A percentile compares a stretch with the other conserved stretches of the same genome.
Evolutionary conservation across 2,797 vertebrate species (phyloP).

Genomic region (Ctenopoma multispine): DNA sequence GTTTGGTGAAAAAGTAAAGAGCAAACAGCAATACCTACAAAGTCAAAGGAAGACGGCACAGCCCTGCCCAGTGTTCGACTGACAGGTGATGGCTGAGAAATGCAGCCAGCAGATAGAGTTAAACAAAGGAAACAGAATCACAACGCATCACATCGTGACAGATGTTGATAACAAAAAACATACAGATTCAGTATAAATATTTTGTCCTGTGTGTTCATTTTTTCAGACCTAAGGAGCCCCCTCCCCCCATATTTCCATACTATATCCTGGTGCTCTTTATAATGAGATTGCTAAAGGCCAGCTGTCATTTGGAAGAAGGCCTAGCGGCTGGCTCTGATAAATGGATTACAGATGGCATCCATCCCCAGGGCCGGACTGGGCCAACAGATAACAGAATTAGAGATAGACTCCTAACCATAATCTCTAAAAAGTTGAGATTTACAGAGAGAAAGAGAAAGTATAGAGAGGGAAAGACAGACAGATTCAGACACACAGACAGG

Average conservation of each 20-base stretch:
- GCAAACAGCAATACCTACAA: too few species aligned
- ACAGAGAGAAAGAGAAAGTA: slow-evolving; percentile 38
- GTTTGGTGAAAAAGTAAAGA: not conserved
- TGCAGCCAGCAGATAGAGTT: too few species aligned
- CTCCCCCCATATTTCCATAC: slow-evolving; percentile 71
- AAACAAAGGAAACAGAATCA: too few species aligned
- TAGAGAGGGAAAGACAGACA: slow-evolving; percentile 1
- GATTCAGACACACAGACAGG: not conserved
- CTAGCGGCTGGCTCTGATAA: slow-evolving; percentile 73
- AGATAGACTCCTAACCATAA: slow-evolving; percentile 72
- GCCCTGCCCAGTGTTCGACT: not conserved
- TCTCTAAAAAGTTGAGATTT: slow-evolving; percentile 75
- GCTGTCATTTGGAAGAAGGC: slow-evolving; percentile 79
- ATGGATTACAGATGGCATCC: slow-evolving; percentile 80
- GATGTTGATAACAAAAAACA: not conserved
- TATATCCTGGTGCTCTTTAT: slow-evolving; percentile 70
- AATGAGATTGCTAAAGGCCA: slow-evolving; percentile 79
- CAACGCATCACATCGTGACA: not conserved
- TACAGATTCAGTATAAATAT: not conserved
- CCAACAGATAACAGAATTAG: slow-evolving; percentile 81
- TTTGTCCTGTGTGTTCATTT: slow-evolving; percentile 22
- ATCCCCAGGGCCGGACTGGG: slow-evolving; percentile 74
- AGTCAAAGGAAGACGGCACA: too few species aligned
- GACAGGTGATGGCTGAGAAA: too few species aligned
- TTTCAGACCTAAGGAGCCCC: slow-evolving; percentile 21